Evolutionary conservation across 2,797 vertebrate species (phyloP).

Genomic region (Otolemur crassicaudatus): DNA sequence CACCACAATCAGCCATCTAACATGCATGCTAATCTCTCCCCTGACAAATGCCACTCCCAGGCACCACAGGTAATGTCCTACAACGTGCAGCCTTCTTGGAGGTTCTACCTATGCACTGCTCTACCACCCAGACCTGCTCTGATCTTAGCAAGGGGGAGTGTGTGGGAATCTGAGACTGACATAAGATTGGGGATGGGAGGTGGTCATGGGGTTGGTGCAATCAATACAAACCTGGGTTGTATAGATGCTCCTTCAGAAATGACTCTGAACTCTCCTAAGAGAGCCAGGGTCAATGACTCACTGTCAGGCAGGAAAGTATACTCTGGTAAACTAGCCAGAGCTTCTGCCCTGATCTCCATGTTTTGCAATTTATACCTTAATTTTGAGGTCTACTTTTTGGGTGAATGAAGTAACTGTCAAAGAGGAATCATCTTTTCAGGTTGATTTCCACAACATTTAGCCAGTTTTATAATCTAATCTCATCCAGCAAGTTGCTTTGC

Average conservation of each 20-base stretch:
- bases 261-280: background rate
- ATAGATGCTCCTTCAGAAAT: background rate
- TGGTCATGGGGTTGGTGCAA: background rate
- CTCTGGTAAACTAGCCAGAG: background rate
- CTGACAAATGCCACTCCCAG: no score
- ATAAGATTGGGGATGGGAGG: background rate
- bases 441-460: background rate
- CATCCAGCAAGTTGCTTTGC: background rate
- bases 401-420: background rate
- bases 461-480: background rate
- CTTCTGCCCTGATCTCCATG: background rate
- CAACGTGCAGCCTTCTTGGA: background rate
- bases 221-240: background rate
- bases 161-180: background rate
- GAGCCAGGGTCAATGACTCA: background rate
- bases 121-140: background rate
- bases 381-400: background rate
- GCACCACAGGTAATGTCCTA: fast-evolving
- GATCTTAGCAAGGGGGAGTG: background rate
- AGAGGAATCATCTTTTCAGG: background rate
- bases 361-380: background rate
- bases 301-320: background rate
- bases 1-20: background rate
- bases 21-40: background rate
- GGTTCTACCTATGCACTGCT: background rate